A percentile compares a stretch with the other conserved stretches of the same genome.
phyloP scores from a whole-genome alignment of 2,797 vertebrate genomes.

The Helicolenus hilgendorfi region DNA sequence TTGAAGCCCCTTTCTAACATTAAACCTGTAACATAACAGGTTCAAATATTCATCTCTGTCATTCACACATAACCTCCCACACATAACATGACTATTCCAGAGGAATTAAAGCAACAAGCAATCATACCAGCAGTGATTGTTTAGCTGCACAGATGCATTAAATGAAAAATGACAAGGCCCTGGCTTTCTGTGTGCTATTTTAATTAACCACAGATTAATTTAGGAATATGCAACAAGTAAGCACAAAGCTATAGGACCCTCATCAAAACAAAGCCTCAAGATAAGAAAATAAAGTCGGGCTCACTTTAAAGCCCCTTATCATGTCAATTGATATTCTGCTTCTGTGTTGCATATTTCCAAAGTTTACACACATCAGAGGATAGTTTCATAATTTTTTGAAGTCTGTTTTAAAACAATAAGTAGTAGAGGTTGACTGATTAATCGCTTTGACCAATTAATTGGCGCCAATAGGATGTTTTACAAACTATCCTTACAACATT shows the following conservation, averaged over 20 bases:
- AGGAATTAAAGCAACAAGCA: not conserved
- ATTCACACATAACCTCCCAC: conserved; percentile 66
- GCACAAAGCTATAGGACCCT: no score
- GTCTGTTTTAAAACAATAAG: no score
- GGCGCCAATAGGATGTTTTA: no score
- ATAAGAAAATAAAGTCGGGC: not conserved
- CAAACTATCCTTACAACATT: no score
- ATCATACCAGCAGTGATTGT: not conserved
- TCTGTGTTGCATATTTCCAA: not conserved
- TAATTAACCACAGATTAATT: no score
- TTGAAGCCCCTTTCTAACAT: conserved; percentile 16
- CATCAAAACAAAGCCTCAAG: not conserved
- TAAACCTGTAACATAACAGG: conserved; percentile 52
- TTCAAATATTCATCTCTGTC: conserved; percentile 29
- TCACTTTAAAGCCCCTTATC: not conserved
- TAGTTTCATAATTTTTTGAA: no score
- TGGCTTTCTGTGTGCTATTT: no score
- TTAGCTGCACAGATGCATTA: not conserved
- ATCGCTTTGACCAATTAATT: no score
- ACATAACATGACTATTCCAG: conserved; percentile 5
- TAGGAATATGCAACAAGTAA: no score
- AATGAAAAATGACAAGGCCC: not conserved
- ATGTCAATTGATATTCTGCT: not conserved
- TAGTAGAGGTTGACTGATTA: no score
- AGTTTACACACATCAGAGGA: not conserved